Base-by-base conservation (phyloP, 2,888 invertebrate genomes). In the Sphaerophoria taeniata region DNA sequence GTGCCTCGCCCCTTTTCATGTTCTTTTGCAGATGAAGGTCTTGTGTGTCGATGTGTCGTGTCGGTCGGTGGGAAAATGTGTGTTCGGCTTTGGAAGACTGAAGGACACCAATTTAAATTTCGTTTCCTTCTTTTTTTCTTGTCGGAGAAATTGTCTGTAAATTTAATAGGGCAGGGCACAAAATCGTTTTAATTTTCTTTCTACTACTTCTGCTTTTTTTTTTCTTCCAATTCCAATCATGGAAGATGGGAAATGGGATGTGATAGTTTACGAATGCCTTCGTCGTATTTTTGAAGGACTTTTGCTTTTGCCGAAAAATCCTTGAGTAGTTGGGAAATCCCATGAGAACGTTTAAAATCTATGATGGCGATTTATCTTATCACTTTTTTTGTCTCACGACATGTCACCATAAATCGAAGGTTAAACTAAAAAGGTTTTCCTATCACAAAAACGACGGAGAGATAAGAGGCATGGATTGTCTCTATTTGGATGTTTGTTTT, bases 51-150 rank as follows among this genome's bases (percentile, higher is more conserved):
- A 24, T 24, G 24, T 24, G 16, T 39, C 43, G 11, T 16, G 61
- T 43, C 12, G 43, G 43, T 43, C 43, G 33, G 49, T 49, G 47
- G 55, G 4, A 6, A 56, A 56, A 24, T 65, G 43, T 71, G 51
- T 34, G 55, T 39, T 36, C 36, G 61, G 53, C 61, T 14, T 47
- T 45, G 49, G 36, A 53, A 63, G 53, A 78, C 45, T 78, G 24
- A 60, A 49, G 75, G 79, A 84, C 75, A 60, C 75, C 72, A 75
- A 76, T 84, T 84, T 72, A 79, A 84, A 72, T 72, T 67, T 67
- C 9, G 71, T 61, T 24, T 24, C 24, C 2, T 24, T n/a, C n/a
- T 24, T 24, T 24, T 24, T 24, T 24, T 24, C 24, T 1, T 51
- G 36, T 58, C 39, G 70, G 71, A 79, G 79, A 76, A 65, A 69